Evolutionary conservation across 1,140 invertebrate species (phyloP), one percentile per base, ranked within the genome.

Genomic region (Coenobita brevimanus): DNA sequence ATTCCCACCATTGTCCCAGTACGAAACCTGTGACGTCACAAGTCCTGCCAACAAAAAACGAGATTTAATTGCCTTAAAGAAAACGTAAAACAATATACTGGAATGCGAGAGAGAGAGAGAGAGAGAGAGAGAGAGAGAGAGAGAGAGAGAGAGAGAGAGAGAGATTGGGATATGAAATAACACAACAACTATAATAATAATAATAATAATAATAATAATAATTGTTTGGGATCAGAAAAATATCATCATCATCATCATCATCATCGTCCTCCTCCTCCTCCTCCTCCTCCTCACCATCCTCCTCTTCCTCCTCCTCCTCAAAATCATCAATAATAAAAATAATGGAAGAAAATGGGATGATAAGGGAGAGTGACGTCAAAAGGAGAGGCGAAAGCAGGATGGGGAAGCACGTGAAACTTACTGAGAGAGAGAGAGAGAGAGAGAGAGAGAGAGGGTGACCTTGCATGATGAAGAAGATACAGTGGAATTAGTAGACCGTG

Each of bases 201-300:
- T 67, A 67, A 67, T n/a, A 67, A 67, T 67, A 67, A 57, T 57
- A 57, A 57, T 57, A 57, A 57, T 57, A 57, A 57, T 57, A 57
- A 57, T 57, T 13, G n/a, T 57, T 57, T 13, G n/a, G 54, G n/a
- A 10, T 57, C 54, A n/a, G 13, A 10, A 10, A 57, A n/a, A 57
- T n/a, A 13, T n/a, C 54, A 13, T 57, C 13, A 13, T 10, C n/a
- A 13, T n/a, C n/a, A 13, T 13, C n/a, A n/a, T 57, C n/a, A n/a
- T 57, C n/a, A n/a, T 57, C 54, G 13, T 57, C 54, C 54, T 57
- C 54, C 54, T 57, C 54, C 54, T 57, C 54, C 54, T 57, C 54
- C 54, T 57, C 54, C 54, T 57, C 54, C 54, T 57, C 54, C 54
- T 57, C 54, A 10, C n/a, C 54, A 10, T 57, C 54, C 54, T 57